Conservation (phyloP, 2,888 invertebrate species). For the Tryphoninae sp. region DNA sequence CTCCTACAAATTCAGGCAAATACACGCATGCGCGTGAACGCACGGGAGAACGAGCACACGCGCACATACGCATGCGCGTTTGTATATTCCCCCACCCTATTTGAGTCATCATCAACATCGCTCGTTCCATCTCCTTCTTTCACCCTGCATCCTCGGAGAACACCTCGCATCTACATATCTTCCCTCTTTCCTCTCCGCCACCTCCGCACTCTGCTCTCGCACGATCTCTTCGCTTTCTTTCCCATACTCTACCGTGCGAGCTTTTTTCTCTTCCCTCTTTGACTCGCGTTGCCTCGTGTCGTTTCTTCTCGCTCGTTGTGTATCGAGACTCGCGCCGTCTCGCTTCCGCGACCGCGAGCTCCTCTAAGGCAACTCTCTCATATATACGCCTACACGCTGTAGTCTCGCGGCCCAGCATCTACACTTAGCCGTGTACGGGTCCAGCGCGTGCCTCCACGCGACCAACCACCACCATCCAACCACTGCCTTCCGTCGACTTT, state of each 20-base stretch:
- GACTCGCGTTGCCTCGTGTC: slow-evolving; percentile 64
- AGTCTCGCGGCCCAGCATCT: slow-evolving; percentile 80
- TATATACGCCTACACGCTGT: slow-evolving; percentile 79
- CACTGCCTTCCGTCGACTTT: slow-evolving; percentile 68
- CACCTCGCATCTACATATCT: slow-evolving; percentile 55
- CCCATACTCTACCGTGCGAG: slow-evolving; percentile 36
- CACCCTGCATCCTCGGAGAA: slow-evolving; percentile 51
- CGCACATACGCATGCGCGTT: slow-evolving; percentile 17
- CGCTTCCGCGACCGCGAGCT: slow-evolving; percentile 62
- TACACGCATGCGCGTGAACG: slow-evolving; percentile 4
- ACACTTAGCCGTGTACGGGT: slow-evolving; percentile 80
- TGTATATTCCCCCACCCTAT: slow-evolving; percentile 47
- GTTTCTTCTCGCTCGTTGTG: slow-evolving; percentile 48
- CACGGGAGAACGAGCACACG: slow-evolving; percentile 13
- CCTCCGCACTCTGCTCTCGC: slow-evolving; percentile 33
- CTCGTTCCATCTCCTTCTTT: slow-evolving; percentile 53
- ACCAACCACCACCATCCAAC: slow-evolving; percentile 80
- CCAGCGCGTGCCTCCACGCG: slow-evolving; percentile 81
- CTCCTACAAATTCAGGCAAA: slow-evolving; percentile 25
- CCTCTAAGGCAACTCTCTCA: slow-evolving; percentile 72
- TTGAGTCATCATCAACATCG: slow-evolving; percentile 65
- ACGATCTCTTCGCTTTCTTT: slow-evolving; percentile 48
- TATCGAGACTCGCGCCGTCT: slow-evolving; percentile 30
- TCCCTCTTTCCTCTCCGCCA: slow-evolving; percentile 26
- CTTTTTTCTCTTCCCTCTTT: slow-evolving; percentile 63